These are phyloP conservation scores for Pollicipes pollicipes DNA, from an alignment of 1,140 invertebrate genomes.

Conservation along the genomic window DNA sequence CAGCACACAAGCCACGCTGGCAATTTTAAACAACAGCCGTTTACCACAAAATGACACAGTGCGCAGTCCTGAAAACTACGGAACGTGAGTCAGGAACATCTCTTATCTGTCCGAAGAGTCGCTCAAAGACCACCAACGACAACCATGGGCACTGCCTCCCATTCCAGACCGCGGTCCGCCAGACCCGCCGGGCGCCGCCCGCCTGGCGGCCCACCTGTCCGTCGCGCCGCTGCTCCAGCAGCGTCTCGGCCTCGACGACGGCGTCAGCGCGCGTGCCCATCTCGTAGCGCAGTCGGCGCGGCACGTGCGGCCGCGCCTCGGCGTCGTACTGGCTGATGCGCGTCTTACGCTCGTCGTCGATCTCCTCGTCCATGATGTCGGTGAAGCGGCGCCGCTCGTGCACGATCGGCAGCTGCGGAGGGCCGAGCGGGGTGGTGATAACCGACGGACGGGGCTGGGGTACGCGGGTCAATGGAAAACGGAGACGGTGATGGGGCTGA, in stretches of 20 bases:
- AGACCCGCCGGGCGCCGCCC: no score
- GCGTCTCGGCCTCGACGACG: not conserved
- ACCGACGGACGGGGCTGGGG: not conserved
- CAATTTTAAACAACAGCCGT: no score
- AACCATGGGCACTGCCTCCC: no score
- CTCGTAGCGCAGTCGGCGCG: not conserved
- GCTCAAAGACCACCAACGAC: no score
- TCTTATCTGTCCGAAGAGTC: no score
- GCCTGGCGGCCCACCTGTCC: not conserved
- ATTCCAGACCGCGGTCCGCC: no score
- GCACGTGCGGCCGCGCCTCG: not conserved
- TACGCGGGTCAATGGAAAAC: no score
- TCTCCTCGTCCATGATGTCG: slow-evolving; percentile 90
- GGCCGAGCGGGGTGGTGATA: not conserved
- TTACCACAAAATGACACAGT: no score
- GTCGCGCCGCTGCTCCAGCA: not conserved
- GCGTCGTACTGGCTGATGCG: slow-evolving; percentile 35
- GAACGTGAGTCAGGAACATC: no score
- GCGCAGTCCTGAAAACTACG: no score
- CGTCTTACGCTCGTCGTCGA: slow-evolving; percentile 68
- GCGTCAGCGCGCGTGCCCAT: slow-evolving; percentile 23
- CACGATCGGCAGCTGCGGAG: slow-evolving; percentile 55
- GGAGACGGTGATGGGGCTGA: not conserved
- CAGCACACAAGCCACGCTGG: no score
- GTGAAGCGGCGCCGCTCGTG: slow-evolving; percentile 74